Base-by-base conservation (phyloP, 2,797 vertebrate species). In the Spheniscus humboldti region DNA sequence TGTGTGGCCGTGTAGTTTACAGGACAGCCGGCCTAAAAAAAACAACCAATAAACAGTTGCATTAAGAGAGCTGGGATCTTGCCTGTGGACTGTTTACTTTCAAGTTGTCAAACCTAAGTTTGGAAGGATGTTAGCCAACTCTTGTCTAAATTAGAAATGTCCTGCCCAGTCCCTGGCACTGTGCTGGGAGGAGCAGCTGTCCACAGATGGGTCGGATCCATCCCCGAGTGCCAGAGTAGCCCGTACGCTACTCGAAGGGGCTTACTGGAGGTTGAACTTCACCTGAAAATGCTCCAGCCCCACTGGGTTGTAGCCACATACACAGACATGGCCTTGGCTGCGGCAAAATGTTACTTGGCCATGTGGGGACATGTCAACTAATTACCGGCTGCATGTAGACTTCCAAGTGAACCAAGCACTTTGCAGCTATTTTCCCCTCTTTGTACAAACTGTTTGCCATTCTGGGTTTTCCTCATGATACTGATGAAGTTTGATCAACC, bases 201-300 rank as follows among this genome's bases (percentile, higher is more conserved):
- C 55, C 47, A 17, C 14, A 35, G 15, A 25, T 10, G 43, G 28
- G 17, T 48, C 8, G 5, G 45, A 28, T 18, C 56, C 52, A 18
- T 22, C 52, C 13, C 45, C 18, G 4, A 37, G 62, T 10, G 48
- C 60, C 67, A 10, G 62, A 39, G 23, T 3, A 47, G 48, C 62
- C 68, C 4, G 0, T 25, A 1, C 30, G 2, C 20, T 14, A 5
- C 69, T 35, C 17, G 3, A 14, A 45, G 41, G 41, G 59, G 9
- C 37, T 57, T 59, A 9, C 10, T 8, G 39, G 64, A 18, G 25
- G 9, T 53, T 50, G 24, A 60, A 9, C 53, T n/a, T 35, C 69
- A 18, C 53, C 52, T 74, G 50, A 7, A 25, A 59, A 18, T 25
- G 3, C 15, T 56, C 52, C 63, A 47, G 37, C 67, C n/a, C 60